Conservation (phyloP, 2,113 vertebrate genomes). For the Nothocercus julius region DNA sequence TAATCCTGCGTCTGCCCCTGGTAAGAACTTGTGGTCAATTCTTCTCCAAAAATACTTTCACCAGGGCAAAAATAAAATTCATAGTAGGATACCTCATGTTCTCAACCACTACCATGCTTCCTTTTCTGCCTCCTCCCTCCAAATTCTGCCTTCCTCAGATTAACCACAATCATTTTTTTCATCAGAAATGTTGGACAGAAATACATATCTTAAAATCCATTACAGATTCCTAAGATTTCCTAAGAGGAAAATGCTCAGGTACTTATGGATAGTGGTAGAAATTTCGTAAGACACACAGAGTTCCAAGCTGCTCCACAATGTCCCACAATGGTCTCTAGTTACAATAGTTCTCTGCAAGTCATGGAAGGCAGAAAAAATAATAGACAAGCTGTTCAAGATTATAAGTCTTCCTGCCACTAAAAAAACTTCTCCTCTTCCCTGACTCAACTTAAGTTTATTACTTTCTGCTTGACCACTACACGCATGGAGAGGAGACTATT, state of each 20-base stretch:
- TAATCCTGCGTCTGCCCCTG: background rate
- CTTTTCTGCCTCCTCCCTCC: background rate
- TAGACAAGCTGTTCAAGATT: background rate
- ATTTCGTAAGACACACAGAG: background rate
- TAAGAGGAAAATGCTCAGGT: background rate
- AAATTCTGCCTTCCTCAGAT: background rate
- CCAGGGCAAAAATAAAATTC: background rate
- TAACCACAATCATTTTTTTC: background rate
- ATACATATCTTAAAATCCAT: background rate
- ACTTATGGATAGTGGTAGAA: background rate
- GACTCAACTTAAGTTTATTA: background rate
- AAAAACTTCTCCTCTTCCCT: background rate
- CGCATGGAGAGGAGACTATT: background rate
- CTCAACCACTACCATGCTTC: background rate
- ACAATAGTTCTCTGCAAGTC: background rate
- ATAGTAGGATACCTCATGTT: background rate
- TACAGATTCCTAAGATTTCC: background rate
- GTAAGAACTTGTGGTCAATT: background rate
- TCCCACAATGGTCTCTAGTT: background rate
- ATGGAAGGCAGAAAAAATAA: background rate
- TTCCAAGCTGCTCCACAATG: background rate
- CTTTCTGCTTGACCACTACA: background rate
- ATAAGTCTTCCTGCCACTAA: background rate
- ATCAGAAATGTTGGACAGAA: background rate
- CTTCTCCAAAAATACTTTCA: background rate